Conservation (phyloP, 2,888 invertebrate genomes). For the Zaprionus bogoriensis region DNA sequence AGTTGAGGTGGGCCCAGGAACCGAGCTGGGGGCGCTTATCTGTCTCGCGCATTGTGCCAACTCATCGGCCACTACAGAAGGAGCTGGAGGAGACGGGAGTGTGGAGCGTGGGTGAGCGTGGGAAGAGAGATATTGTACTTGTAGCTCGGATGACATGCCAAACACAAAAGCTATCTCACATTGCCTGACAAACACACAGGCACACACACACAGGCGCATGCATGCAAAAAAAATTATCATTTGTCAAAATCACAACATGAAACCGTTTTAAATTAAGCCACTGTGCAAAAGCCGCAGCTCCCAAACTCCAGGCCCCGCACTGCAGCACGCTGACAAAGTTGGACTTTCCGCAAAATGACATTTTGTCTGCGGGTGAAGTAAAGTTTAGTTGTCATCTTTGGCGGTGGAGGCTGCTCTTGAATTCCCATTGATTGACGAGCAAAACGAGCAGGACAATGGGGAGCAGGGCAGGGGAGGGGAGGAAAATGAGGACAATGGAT, state of each 20-base stretch:
- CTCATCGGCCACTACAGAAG: conserved; percentile 62
- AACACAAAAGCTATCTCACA: conserved; percentile 64
- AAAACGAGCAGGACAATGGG: conserved; percentile 21
- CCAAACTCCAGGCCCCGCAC: not conserved
- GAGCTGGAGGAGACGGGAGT: not conserved
- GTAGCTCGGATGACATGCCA: conserved; percentile 61
- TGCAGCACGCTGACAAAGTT: not conserved
- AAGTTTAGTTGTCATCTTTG: conserved; percentile 74
- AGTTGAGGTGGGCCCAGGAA: conserved; percentile 4
- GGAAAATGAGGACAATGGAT: not conserved
- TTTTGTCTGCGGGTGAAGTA: conserved; percentile 69
- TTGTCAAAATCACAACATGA: conserved; percentile 77
- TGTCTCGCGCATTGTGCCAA: conserved; percentile 62
- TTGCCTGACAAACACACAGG: conserved; percentile 40
- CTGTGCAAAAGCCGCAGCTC: conserved; percentile 34
- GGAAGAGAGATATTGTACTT: conserved; percentile 41
- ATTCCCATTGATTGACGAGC: conserved; percentile 69
- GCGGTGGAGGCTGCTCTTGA: conserved; percentile 53
- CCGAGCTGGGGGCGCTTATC: conserved; percentile 43
- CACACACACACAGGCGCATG: conserved; percentile 24
- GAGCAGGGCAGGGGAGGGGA: no score
- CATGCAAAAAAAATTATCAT: conserved; percentile 63
- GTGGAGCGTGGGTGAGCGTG: not conserved
- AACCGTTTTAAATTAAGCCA: conserved; percentile 75
- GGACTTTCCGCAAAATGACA: conserved; percentile 44